These are phyloP conservation scores for Netelia virgata DNA, from an alignment of 2,888 invertebrate genomes.

Conservation along the genomic window DNA sequence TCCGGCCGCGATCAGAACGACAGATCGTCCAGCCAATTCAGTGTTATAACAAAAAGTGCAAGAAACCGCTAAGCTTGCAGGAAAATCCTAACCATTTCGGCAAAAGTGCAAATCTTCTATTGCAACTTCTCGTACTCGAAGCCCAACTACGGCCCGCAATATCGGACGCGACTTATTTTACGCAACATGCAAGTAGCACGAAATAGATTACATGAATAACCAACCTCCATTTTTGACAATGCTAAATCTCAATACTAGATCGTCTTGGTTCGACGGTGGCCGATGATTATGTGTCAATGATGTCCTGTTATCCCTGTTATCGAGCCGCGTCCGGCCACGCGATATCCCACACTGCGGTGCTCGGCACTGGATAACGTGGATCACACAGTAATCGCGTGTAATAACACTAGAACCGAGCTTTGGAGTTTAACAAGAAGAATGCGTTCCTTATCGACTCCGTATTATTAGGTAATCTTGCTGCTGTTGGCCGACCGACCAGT, in stretches of 20 bases:
- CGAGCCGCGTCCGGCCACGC: conserved; percentile 19
- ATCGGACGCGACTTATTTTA: too few species aligned
- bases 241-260: conserved; percentile 27
- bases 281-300: background rate
- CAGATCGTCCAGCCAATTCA: background rate
- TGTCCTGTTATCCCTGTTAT: background rate
- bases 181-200: background rate
- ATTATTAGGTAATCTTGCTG: conserved; percentile 79
- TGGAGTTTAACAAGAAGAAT: background rate
- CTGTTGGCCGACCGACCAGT: conserved; percentile 77
- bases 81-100: too few species aligned
- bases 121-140: background rate
- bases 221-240: conserved; percentile 76
- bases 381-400: conserved; percentile 43
- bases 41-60: background rate
- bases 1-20: too few species aligned
- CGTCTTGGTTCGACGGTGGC: conserved; percentile 11
- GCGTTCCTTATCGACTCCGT: conserved; percentile 71
- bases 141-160: background rate
- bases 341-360: conserved; percentile 3
- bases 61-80: background rate
- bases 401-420: conserved; percentile 26
- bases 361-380: conserved; percentile 4
- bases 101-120: too few species aligned
- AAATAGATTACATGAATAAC: conserved; percentile 57